Evolutionary conservation across 2,797 vertebrate species (phyloP).

Genomic region (Characodon lateralis): DNA sequence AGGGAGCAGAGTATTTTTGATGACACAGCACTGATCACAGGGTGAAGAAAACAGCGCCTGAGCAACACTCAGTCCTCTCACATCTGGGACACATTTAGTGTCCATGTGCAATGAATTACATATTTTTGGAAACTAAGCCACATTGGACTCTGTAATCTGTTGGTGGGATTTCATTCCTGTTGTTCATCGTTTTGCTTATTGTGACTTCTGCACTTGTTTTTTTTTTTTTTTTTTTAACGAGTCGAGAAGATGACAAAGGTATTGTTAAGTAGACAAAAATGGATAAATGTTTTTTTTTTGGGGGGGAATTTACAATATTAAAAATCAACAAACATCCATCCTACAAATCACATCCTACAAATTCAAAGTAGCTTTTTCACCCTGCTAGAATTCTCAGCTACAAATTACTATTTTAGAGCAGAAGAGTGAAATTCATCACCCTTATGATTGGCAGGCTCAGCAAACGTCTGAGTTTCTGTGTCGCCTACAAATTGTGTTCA

Average conservation of each 20-base stretch:
- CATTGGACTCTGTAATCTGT: conserved; percentile 73
- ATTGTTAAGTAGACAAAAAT: conserved; percentile 13
- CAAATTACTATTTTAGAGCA: conserved; percentile 77
- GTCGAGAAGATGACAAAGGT: conserved; percentile 31
- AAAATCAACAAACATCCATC: conserved; percentile 5
- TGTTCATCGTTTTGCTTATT: conserved; percentile 67
- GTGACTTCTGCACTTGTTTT: conserved; percentile 61
- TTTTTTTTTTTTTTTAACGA: conserved; percentile 21
- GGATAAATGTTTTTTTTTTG: background rate
- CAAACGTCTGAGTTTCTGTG: conserved; percentile 79
- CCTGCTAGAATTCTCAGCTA: conserved; percentile 55
- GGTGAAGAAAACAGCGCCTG: conserved; percentile 52
- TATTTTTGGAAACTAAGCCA: conserved; percentile 73
- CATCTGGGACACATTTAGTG: conserved; percentile 80
- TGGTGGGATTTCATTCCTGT: conserved; percentile 66
- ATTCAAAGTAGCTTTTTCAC: conserved; percentile 40
- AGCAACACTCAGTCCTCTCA: conserved; percentile 70
- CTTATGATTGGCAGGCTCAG: conserved; percentile 60
- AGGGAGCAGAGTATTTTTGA: conserved; percentile 61
- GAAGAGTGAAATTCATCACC: conserved; percentile 79
- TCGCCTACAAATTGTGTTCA: conserved; percentile 56
- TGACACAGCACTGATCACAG: conserved; percentile 66
- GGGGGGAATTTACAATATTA: conserved; percentile 1
- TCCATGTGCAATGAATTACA: conserved; percentile 78
- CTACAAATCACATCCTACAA: conserved; percentile 8